Evolutionary conservation across 2,113 vertebrate species (phyloP), one percentile per base, ranked within the genome.

Genomic region (Eclectus roratus): DNA sequence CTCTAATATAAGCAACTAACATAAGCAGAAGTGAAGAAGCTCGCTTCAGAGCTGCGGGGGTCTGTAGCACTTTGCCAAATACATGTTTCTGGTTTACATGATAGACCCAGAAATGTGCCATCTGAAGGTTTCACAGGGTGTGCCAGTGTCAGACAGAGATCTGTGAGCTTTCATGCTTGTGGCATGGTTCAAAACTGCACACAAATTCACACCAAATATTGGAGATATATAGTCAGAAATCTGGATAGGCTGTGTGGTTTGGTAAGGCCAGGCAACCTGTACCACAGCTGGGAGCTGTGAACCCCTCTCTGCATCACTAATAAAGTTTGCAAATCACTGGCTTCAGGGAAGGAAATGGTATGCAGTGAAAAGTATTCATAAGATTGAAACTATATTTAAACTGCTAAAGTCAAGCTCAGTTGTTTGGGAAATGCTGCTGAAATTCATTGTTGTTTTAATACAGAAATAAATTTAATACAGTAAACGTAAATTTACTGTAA

Each of bases 191-290:
- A 52, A 76, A 71, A 60, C 11, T 25, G 44, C 2, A 0, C 37
- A 24, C 13, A 72, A 37, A 46, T 80, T 60, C 10, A 0, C 33
- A n/a, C 14, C 85, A 78, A 46, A n/a, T 77, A 17, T 13, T 55
- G 49, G 35, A 80, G 33, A 52, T 47, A 20, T 1, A 3, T 11
- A 78, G 55, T 35, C 64, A 74, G 61, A 82, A 66, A 33, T 23
- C 50, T 5, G 0, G 31, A 8, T 27, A 41, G 33, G 14, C 41
- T 77, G 68, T 0, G 0, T 13, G 24, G 76, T 50, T 76, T 33
- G 15, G 19, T 47, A 49, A 49, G 17, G 55, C 39, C 60, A 33
- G 79, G 46, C 39, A 44, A 35, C 6, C 9, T 2, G 2, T 27
- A 28, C 7, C 56, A 49, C 17, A 50, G 19, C 35, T 7, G 2